phyloP scores from a whole-genome alignment of 2,797 vertebrate species.

The Tenualosa ilisha region DNA sequence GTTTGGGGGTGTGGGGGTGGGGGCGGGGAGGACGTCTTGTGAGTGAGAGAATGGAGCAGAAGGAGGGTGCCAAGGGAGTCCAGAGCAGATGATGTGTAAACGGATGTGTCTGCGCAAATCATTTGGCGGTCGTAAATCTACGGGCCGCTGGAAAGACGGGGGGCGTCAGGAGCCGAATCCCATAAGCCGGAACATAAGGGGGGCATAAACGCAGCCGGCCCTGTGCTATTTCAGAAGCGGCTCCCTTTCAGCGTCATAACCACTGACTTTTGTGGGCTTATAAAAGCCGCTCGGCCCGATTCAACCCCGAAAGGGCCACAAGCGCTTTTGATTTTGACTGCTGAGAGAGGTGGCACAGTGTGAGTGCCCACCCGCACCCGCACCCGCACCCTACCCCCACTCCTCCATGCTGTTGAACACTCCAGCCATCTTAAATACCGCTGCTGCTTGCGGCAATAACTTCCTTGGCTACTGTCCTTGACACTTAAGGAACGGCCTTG shows the following conservation, averaged over 20 bases:
- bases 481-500: neutral
- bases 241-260: slow-evolving; percentile 13
- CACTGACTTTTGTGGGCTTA: slow-evolving; percentile 15
- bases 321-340: neutral
- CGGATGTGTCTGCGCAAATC: slow-evolving; percentile 1
- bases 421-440: neutral
- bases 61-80: neutral
- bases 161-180: slow-evolving; percentile 5
- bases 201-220: neutral
- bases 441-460: neutral
- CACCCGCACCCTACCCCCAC: neutral
- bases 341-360: neutral
- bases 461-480: neutral
- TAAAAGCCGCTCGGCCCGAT: neutral
- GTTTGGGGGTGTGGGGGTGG: neutral
- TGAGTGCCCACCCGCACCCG: neutral
- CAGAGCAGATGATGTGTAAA: neutral
- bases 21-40: neutral
- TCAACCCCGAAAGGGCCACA: neutral
- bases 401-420: neutral
- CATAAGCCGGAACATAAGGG: neutral
- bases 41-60: neutral
- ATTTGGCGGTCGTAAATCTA: slow-evolving; percentile 5
- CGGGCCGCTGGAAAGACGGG: neutral
- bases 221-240: slow-evolving; percentile 7